phyloP scores from a whole-genome alignment of 2,113 vertebrate species.

The Pterophyllum scalare region DNA sequence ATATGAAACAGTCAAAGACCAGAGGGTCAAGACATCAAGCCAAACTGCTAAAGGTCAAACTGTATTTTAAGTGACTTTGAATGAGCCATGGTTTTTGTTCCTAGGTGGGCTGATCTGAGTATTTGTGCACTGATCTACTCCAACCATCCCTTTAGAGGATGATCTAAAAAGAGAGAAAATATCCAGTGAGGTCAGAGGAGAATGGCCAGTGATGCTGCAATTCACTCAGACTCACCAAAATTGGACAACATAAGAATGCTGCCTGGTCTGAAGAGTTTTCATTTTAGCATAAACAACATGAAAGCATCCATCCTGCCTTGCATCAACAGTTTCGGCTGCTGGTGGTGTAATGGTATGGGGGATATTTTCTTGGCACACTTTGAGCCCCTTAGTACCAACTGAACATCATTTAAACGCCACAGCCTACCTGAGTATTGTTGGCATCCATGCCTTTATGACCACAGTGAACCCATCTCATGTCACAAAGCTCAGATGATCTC shows the following conservation, averaged over 20 bases:
- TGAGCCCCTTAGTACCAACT: not conserved
- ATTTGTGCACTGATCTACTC: not conserved
- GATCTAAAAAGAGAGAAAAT: not conserved
- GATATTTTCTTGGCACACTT: not conserved
- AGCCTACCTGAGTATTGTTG: not conserved
- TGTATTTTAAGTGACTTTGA: too few relatives aligned
- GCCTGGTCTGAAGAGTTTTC: not conserved
- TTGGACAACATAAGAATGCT: rapidly evolving
- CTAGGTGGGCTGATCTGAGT: too few relatives aligned
- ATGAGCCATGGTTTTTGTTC: too few relatives aligned
- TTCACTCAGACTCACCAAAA: not conserved
- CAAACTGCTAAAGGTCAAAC: too few relatives aligned
- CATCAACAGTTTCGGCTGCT: not conserved
- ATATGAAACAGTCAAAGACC: too few relatives aligned
- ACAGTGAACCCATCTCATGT: not conserved
- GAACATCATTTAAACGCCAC: not conserved
- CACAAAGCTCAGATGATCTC: not conserved
- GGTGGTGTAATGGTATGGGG: not conserved
- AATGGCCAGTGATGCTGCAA: not conserved
- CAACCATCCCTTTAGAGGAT: not conserved
- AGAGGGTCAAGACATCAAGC: too few relatives aligned
- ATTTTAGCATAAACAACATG: not conserved
- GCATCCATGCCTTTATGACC: not conserved
- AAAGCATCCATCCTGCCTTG: not conserved
- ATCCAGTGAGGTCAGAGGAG: not conserved